Evolutionary conservation across 2,113 vertebrate species (phyloP), one percentile per base, ranked within the genome.

Genomic region (Halichoerus grypus): DNA sequence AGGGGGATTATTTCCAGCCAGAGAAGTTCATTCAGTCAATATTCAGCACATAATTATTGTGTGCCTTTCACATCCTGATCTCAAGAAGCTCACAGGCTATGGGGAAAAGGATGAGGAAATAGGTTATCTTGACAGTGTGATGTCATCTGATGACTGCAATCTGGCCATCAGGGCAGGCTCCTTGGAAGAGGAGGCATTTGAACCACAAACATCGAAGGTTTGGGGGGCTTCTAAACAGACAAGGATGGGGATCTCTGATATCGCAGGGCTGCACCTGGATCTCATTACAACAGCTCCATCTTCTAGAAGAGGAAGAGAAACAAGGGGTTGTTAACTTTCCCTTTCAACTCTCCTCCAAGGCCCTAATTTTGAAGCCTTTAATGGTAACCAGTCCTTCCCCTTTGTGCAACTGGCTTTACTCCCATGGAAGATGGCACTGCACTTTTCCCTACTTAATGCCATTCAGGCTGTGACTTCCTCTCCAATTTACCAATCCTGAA

Each of bases 371-470:
- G 82, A 92, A 95, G 31, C 0, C 81, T 92, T 95, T 96, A 97
- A 97, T 98, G 91, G 93, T 94, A 98, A 98, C 93, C 97, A 97
- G 96, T 86, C 91, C 55, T 97, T 94, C 39, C n/a, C 71, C 36
- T 94, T 42, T 88, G 57, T 61, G 63, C 51, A 88, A 86, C 65
- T 97, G 97, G 90, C 95, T 96, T 91, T 88, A 15, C 83, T 96
- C 96, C 95, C 88, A 83, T 36, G 91, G 92, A 88, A 96, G 91
- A 90, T 93, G 90, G 61, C 33, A 36, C 31, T 51, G 83, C 71
- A 77, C 84, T 94, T 91, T 96, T 26, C 82, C 80, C 86, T 95
- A 71, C 83, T 98, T 95, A 95, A 88, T 71, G 96, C 92, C 14
- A 4, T 86, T 88, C 59, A 59, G 71, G 93, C 46, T 86, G 94